These are phyloP conservation scores for Apostichopus californicus DNA, from an alignment of 35 echinoderm and acorn worm genomes.

Conservation along the genomic window DNA sequence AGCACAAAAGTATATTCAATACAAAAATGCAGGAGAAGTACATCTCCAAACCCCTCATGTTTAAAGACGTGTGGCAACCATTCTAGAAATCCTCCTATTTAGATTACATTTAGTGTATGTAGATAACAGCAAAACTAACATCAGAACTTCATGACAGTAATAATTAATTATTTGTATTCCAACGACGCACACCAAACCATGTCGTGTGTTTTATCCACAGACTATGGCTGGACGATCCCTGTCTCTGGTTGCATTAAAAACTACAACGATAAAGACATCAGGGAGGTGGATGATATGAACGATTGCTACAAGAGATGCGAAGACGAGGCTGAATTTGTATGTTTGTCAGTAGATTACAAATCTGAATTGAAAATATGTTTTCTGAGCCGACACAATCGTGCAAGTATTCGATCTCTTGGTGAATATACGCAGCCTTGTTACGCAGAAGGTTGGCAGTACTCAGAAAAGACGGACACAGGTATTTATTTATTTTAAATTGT, in stretches of 20 bases:
- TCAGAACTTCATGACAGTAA: not conserved
- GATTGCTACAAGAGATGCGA: not conserved
- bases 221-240: not conserved
- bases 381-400: slow-evolving; percentile 4
- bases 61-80: too few relatives aligned
- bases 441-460: not conserved
- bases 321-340: slow-evolving; percentile 11
- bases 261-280: not conserved
- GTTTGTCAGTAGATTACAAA: not conserved
- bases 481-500: not conserved
- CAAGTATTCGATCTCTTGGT: not conserved
- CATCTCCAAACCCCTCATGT: too few relatives aligned
- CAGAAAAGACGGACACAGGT: slow-evolving; percentile 1
- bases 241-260: slow-evolving; percentile 5
- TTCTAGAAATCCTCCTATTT: too few relatives aligned
- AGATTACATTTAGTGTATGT: not conserved
- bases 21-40: not conserved
- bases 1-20: not conserved
- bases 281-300: not conserved
- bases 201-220: not conserved
- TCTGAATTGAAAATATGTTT: not conserved
- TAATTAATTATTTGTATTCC: not conserved
- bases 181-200: not conserved
- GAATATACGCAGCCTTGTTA: not conserved
- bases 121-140: not conserved